Evolutionary conservation across 2,888 invertebrate genomes (phyloP), one percentile per base, ranked within the genome.

Genomic region (Pheosia tremula): DNA sequence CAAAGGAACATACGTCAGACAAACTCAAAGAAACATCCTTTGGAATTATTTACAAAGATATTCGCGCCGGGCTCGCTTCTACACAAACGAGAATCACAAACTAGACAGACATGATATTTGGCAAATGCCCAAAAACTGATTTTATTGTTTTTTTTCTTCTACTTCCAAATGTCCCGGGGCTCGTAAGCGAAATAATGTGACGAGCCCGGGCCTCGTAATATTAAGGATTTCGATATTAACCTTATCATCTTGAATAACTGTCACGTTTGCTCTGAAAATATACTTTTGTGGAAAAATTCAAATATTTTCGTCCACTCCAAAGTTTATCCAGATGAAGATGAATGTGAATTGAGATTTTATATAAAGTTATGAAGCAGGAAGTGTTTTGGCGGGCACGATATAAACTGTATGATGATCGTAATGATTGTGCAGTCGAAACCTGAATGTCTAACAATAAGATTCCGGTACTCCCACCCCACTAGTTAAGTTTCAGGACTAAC

Each of bases 31-130:
- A 72, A 72, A 72, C 62, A 72, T 64, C 62, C 61, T 66, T 64
- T 75, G 68, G 80, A 79, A 83, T 83, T 83, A 86, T 86, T 85
- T 81, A 84, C 81, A 78, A 80, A 81, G 77, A 79, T 79, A 81
- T 81, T 77, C 77, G 72, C 59, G 39, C 52, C 52, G n/a, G 59
- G 3, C 64, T 71, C 68, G 69, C 74, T 71, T 76, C 73, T 78
- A 68, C 66, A 77, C 24, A 24, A 24, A 24, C 69, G 65, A 69
- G 76, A 74, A 75, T 77, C 74, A 75, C 69, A 67, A 69, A 69
- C 4, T 47, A 57, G 47, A 55, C 45, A 43, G 66, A 63, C 57
- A 67, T 71, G 76, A 75, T 81, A 24, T 76, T 79, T 85, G 86
- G 86, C 82, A 68, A 68, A 64, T 65, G 63, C 81, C 86, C 86